Percentiles rank a stretch among this genome's conserved stretches.
phyloP scores from a whole-genome alignment of 2,113 vertebrate genomes.

The Heloderma charlesbogerti region DNA sequence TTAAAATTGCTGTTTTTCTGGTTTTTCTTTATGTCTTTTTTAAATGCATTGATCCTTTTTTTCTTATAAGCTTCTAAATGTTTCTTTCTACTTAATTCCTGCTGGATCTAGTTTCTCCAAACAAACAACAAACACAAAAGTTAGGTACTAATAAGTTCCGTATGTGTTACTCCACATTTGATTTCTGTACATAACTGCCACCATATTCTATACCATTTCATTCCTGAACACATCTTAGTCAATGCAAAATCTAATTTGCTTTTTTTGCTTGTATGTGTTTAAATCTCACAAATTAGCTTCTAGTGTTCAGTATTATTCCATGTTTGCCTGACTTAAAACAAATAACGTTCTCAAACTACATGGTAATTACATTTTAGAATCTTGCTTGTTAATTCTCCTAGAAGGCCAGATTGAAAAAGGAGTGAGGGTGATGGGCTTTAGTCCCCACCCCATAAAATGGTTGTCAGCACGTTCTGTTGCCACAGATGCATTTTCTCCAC shows the following conservation, averaged over 20 bases:
- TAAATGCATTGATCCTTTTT: not conserved
- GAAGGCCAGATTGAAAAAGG: not conserved
- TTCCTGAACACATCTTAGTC: not conserved
- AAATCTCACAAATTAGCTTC: not conserved
- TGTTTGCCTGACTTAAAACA: not conserved
- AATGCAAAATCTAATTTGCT: not conserved
- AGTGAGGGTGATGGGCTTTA: not conserved
- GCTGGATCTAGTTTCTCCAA: not conserved
- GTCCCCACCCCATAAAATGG: not conserved
- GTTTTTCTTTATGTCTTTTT: not conserved
- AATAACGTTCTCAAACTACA: not conserved
- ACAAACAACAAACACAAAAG: too few relatives aligned
- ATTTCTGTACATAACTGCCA: not conserved
- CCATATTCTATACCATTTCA: not conserved
- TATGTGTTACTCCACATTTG: not conserved
- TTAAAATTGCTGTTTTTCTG: not conserved
- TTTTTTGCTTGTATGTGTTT: not conserved
- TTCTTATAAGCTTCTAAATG: not conserved
- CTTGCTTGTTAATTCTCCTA: not conserved
- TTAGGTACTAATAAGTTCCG: not conserved
- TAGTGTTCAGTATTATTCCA: not conserved
- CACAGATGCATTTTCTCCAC: not conserved
- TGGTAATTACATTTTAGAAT: not conserved
- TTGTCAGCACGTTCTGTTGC: not conserved
- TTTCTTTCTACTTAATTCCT: not conserved